phyloP scores from a whole-genome alignment of 1,140 invertebrate species.

The Achatina immaculata region DNA sequence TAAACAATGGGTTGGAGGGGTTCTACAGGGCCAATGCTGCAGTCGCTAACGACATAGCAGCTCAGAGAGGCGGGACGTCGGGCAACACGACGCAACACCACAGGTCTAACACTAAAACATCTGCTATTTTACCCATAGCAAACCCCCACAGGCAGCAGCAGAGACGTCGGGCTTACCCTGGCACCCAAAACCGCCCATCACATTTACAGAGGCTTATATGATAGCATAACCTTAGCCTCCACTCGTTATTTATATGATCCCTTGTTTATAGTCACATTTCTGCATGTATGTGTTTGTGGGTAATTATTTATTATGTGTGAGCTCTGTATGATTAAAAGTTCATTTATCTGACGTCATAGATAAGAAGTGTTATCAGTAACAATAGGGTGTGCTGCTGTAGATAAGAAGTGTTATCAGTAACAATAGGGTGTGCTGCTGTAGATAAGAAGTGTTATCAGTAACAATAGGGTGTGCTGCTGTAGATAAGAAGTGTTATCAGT shows the following conservation, averaged over 20 bases:
- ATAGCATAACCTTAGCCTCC: constrained; percentile 9
- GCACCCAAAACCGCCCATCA: constrained; percentile 29
- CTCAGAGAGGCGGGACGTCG: constrained; percentile 6
- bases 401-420: too few species aligned
- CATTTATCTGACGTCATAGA: too few species aligned
- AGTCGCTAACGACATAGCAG: constrained; percentile 22
- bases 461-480: too few species aligned
- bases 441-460: too few species aligned
- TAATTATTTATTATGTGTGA: constrained; percentile 12
- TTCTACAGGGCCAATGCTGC: constrained; percentile 37
- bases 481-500: too few species aligned
- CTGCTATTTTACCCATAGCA: constrained; percentile 32
- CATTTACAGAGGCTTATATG: constrained; percentile 37
- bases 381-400: too few species aligned
- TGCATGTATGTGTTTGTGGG: constrained; percentile 1
- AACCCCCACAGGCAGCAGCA: constrained; percentile 28
- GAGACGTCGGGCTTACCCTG: constrained; percentile 30
- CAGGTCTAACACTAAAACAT: constrained; percentile 33
- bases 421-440: too few species aligned
- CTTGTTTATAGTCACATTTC: neutral
- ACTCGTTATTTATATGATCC: neutral
- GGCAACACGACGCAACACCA: constrained; percentile 22
- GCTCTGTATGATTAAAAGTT: too few species aligned
- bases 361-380: too few species aligned
- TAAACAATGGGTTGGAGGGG: constrained; percentile 35